Evolutionary conservation across 2,113 vertebrate genomes (phyloP).

Genomic region (Bufo bufo): DNA sequence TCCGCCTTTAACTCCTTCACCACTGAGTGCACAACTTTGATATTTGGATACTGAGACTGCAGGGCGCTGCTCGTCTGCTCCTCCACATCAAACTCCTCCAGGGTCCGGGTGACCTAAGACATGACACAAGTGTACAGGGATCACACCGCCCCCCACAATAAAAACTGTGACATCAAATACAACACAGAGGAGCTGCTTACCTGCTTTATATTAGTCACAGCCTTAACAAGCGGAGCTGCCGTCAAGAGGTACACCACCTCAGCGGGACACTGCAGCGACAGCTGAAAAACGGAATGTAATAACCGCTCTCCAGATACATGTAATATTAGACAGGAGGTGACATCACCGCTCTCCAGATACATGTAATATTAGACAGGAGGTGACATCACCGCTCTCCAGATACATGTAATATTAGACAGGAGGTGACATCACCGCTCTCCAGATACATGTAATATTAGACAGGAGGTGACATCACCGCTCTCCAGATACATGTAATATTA

Average conservation of each 20-base stretch:
- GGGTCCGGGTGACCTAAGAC: constrained; percentile 83
- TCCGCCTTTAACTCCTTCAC: constrained; percentile 78
- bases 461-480: too few relatives aligned
- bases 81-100: constrained; percentile 94
- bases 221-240: constrained; percentile 86
- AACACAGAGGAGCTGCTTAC: constrained; percentile 67
- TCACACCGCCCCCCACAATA: neutral
- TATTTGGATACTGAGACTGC: constrained; percentile 82
- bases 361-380: neutral
- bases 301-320: neutral
- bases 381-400: neutral
- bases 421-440: neutral
- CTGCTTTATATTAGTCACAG: constrained; percentile 89
- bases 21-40: constrained; percentile 84
- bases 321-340: neutral
- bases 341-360: neutral
- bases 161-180: too few relatives aligned
- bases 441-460: too few relatives aligned
- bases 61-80: constrained; percentile 80
- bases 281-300: constrained; percentile 67
- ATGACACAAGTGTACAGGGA: neutral
- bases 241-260: constrained; percentile 84
- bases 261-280: constrained; percentile 82
- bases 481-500: neutral
- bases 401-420: neutral